These are phyloP conservation scores for Carassius auratus DNA, from an alignment of 2,113 vertebrate genomes.

Conservation along the genomic window DNA sequence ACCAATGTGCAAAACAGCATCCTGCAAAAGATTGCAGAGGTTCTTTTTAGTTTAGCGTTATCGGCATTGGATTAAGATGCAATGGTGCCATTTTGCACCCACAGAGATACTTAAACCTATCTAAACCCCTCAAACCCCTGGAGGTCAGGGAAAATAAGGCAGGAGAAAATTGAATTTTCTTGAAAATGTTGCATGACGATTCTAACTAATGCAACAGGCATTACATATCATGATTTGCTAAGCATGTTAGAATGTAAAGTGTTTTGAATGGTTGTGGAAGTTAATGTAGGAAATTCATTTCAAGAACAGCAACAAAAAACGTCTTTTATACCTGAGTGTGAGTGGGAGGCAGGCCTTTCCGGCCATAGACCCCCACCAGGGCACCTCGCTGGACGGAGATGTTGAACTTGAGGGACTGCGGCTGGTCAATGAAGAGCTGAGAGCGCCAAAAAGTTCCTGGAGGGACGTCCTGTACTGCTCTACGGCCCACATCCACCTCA, in stretches of 20 bases:
- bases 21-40: background rate
- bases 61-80: background rate
- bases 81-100: background rate
- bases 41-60: background rate
- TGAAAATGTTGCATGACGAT: background rate
- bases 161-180: background rate
- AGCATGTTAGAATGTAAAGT: background rate
- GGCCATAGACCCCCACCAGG: slow-evolving; percentile 94
- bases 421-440: slow-evolving; percentile 95
- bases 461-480: slow-evolving; percentile 90
- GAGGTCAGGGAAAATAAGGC: background rate
- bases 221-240: background rate
- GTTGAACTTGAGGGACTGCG: slow-evolving; percentile 98
- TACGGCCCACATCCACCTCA: slow-evolving; percentile 92
- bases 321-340: slow-evolving; percentile 89
- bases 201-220: background rate
- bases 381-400: slow-evolving; percentile 96
- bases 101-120: background rate
- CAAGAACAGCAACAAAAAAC: background rate
- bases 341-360: slow-evolving; percentile 95
- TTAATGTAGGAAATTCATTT: background rate
- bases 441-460: slow-evolving; percentile 98
- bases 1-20: slow-evolving; percentile 19
- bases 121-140: background rate
- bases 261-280: background rate